Percentiles rank a stretch among this genome's conserved stretches.
Evolutionary conservation across 2,888 invertebrate species (phyloP).

Genomic region (Sicus ferrugineus): DNA sequence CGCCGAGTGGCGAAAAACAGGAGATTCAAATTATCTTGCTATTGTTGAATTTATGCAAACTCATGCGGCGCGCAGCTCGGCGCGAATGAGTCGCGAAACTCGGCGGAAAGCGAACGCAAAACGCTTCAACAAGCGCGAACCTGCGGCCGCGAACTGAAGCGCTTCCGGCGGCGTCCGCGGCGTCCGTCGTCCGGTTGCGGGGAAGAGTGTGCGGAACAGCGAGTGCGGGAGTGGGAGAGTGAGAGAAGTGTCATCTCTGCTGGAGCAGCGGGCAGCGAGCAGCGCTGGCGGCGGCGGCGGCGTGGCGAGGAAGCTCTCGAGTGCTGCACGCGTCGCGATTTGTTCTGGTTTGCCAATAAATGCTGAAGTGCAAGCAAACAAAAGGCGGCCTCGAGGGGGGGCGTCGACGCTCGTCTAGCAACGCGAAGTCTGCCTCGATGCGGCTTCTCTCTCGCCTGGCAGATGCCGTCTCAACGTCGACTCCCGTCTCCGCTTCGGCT

Average conservation of each 20-base stretch:
- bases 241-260: neutral
- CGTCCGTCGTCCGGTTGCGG: neutral
- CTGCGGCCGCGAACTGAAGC: slow-evolving; percentile 7
- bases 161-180: neutral
- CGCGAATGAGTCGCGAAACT: slow-evolving; percentile 25
- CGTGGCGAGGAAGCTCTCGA: neutral
- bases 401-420: too few species aligned
- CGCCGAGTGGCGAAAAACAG: neutral
- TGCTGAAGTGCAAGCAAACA: neutral
- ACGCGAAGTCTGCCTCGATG: too few species aligned
- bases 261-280: neutral
- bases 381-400: too few species aligned
- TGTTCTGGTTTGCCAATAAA: slow-evolving; percentile 26
- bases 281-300: neutral
- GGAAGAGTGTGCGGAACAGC: neutral
- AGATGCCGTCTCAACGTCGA: too few species aligned
- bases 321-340: slow-evolving; percentile 11
- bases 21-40: slow-evolving; percentile 12
- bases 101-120: slow-evolving; percentile 11
- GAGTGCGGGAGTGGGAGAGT: neutral
- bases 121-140: slow-evolving; percentile 25
- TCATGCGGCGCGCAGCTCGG: slow-evolving; percentile 9
- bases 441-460: too few species aligned
- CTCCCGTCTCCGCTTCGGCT: too few species aligned
- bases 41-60: slow-evolving; percentile 31